Base-by-base conservation (phyloP, 2,888 invertebrate genomes). In the Baccha elongata region DNA sequence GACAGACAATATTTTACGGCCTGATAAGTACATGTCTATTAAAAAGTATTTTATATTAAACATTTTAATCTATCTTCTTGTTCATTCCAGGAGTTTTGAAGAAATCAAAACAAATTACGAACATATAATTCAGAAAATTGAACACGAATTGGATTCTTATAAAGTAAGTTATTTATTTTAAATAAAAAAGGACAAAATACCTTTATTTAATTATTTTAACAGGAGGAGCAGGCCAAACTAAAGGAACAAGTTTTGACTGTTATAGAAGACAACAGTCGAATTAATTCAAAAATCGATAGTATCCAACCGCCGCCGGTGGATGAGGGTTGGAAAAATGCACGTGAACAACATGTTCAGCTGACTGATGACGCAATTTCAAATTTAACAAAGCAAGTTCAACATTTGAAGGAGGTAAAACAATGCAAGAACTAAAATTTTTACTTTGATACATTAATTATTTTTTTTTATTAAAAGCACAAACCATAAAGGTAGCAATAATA, bases 311-410 rank as follows among this genome's bases (percentile, higher is more conserved):
- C 74, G 19, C 53, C 85, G 11, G 11, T 7, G 1, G 11, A 42
- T 32, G 29, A 85, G 67, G 46, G 23, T 37, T 72, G 85, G 69
- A 50, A 87, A 55, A 29, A 85, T 0, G 44, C 84, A 21, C 79
- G 76, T 69, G 68, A 80, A 78, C 87, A 88, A 78, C 87, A 88
- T 15, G 86, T 88, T 60, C 80, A 85, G 75, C 85, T 87, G 52
- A 87, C 87, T 11, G 88, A 86, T 32, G 88, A 90, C 23, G 88
- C 90, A 0, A 85, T 91, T 10, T 84, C 87, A 17, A 91, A 90
- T 84, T 86, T 91, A 60, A 87, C 88, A 75, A 79, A 85, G n/a
- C 91, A 92, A 87, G 88, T 91, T 62, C 86, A 87, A 3, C 84
- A 87, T 1, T 85, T 91, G n/a, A 85, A 88, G 44, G 85, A 88